Evolutionary conservation across 2,113 vertebrate genomes (phyloP), one percentile per base, ranked within the genome.

Genomic region (Hippocampus barbouri): DNA sequence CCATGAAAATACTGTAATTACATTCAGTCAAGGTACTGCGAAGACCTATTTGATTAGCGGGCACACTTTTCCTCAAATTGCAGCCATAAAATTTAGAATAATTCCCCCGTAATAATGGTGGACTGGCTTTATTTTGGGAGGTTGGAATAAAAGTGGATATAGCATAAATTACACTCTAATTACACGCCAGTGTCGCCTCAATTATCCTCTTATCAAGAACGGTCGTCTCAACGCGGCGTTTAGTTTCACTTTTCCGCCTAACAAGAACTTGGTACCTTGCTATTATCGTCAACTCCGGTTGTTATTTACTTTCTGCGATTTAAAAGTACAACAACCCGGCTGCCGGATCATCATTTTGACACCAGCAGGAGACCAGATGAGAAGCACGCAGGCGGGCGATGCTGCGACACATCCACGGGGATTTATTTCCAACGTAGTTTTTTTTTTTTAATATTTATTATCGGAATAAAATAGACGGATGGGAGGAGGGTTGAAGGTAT

Each of bases 141-240:
- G 95, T 93, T 94, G 95, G 95, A 97, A 97, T 98, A 98, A 99
- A 98, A 96, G 95, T 97, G 95, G 95, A 97, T 98, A 98, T 98
- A 98, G 97, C 96, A 99, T 99, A 98, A 98, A 99, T 99, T 98
- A 99, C 98, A 95, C 95, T 94, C 94, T 98, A 99, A 99, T 99
- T 99, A 98, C 96, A 98, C 94, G 95, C 95, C 94, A 96, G 94
- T 96, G 96, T 98, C 95, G 96, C 96, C 95, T 96, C 96, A 98
- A 98, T 98, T 99, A 98, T 98, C 96, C 97, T 98, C 97, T 99
- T 98, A 98, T 98, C 96, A 98, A 97, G 91, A 97, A 98, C 95
- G 95, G 94, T 96, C 95, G 96, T 96, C 96, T 99, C 96, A 98
- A 96, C 94, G 95, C 94, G 93, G 96, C 96, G 95, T 98, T 99